Percentiles rank a stretch among this genome's conserved stretches.
Conservation (phyloP, 2,797 vertebrate species). For the Fringilla coelebs region DNA sequence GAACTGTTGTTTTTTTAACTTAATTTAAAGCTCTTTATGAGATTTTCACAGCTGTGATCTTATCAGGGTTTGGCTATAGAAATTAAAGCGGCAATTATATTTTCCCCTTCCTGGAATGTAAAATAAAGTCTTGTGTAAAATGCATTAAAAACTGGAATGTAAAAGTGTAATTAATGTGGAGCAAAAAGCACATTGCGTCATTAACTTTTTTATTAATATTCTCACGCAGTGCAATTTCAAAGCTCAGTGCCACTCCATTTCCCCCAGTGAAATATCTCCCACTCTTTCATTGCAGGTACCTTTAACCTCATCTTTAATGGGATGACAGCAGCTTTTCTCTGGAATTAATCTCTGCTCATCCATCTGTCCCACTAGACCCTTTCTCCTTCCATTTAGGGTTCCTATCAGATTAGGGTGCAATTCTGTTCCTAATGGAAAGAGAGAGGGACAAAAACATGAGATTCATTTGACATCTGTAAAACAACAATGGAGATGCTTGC, state of each 20-base stretch:
- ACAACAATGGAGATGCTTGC: not conserved
- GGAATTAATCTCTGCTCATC: slow-evolving; percentile 68
- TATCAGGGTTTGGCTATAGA: slow-evolving; percentile 73
- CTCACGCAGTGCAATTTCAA: slow-evolving; percentile 74
- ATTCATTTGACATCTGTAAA: not conserved
- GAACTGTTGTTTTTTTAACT: slow-evolving; percentile 72
- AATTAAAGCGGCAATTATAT: slow-evolving; percentile 76
- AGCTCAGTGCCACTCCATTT: slow-evolving; percentile 77
- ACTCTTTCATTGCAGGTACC: slow-evolving; percentile 71
- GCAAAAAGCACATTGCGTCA: slow-evolving; percentile 77
- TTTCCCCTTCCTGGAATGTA: slow-evolving; percentile 71
- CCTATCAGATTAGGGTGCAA: not conserved
- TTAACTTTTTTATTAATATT: slow-evolving; percentile 79
- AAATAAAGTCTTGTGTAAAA: slow-evolving; percentile 76
- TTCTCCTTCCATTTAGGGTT: not conserved
- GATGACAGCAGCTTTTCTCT: slow-evolving; percentile 69
- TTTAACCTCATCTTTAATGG: slow-evolving; percentile 74
- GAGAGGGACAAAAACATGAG: not conserved
- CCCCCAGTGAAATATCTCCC: slow-evolving; percentile 74
- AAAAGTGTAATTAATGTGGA: slow-evolving; percentile 77
- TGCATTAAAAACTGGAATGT: slow-evolving; percentile 75
- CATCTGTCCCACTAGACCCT: slow-evolving; percentile 58
- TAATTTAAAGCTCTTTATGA: slow-evolving; percentile 76
- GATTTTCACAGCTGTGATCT: slow-evolving; percentile 76
- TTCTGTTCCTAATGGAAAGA: not conserved